Conservation (phyloP, 2,113 vertebrate genomes). For the Rhinogobius similis region DNA sequence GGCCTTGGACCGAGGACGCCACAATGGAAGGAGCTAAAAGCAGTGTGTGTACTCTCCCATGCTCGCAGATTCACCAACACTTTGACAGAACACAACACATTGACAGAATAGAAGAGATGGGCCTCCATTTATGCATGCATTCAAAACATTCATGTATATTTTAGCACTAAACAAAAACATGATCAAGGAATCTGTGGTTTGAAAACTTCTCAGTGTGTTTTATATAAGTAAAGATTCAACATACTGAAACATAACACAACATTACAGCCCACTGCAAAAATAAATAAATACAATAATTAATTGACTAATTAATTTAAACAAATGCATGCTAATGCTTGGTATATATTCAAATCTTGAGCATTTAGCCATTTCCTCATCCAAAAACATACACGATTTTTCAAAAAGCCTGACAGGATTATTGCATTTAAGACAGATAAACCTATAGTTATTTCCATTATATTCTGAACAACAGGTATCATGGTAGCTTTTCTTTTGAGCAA, state of each 20-base stretch:
- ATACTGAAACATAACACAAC: neutral
- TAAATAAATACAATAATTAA: neutral
- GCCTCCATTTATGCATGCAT: conserved; percentile 12
- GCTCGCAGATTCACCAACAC: conserved; percentile 23
- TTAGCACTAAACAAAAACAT: conserved; percentile 8
- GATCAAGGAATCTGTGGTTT: neutral
- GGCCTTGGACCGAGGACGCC: conserved; percentile 66
- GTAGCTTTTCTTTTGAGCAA: neutral
- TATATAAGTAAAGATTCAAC: neutral
- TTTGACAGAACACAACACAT: conserved; percentile 23
- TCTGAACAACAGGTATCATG: neutral
- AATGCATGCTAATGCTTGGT: too few relatives aligned
- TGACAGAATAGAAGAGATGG: conserved; percentile 19
- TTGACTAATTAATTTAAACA: too few relatives aligned
- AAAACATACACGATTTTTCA: too few relatives aligned
- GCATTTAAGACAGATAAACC: too few relatives aligned
- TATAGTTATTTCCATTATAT: too few relatives aligned
- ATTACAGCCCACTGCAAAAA: neutral
- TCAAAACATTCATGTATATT: conserved; percentile 4
- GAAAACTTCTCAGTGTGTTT: neutral
- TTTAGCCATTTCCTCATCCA: too few relatives aligned
- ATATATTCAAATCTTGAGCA: too few relatives aligned
- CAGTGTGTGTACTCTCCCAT: conserved; percentile 28
- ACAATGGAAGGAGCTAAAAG: conserved; percentile 68
- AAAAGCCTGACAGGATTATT: neutral